These are phyloP conservation scores for Vanacampus margaritifer DNA, from an alignment of 2,113 vertebrate genomes.

Conservation along the genomic window DNA sequence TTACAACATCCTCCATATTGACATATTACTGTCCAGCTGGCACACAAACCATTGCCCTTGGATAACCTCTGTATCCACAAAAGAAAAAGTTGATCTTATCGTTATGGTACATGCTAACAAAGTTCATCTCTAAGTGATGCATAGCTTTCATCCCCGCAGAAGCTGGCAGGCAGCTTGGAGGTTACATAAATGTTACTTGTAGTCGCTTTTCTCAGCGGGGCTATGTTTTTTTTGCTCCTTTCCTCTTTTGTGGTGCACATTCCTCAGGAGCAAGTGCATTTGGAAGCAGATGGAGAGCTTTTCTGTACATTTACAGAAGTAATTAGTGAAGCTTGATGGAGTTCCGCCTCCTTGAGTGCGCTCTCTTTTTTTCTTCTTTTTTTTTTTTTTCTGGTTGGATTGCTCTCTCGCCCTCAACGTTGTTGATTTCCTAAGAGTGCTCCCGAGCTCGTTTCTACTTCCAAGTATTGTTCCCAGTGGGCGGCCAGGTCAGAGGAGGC, in stretches of 20 bases:
- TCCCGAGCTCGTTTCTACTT: constrained; percentile 47
- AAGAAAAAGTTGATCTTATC: constrained; percentile 16
- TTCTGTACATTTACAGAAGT: background rate
- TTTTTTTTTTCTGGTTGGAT: constrained; percentile 12
- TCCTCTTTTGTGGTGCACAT: constrained; percentile 6
- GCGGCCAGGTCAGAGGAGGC: constrained; percentile 18
- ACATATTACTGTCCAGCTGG: background rate
- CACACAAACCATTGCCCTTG: background rate
- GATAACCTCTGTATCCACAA: background rate
- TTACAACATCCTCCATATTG: background rate
- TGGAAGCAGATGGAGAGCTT: background rate
- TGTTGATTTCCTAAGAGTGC: constrained; percentile 47
- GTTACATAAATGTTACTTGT: constrained; percentile 41
- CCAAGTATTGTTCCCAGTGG: constrained; percentile 61
- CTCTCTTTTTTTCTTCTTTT: constrained; percentile 14
- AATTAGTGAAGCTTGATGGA: constrained; percentile 4
- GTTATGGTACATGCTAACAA: background rate
- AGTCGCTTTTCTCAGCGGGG: constrained; percentile 13
- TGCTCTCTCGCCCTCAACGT: constrained; percentile 12
- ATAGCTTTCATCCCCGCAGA: constrained; percentile 14
- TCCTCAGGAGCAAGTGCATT: constrained; percentile 3
- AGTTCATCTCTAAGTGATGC: constrained; percentile 2
- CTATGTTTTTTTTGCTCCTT: background rate
- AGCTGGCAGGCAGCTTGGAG: constrained; percentile 26
- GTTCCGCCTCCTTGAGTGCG: background rate